Percentiles rank a stretch among this genome's conserved stretches.
These are phyloP conservation scores for Aporrectodea caliginosa DNA, from an alignment of 1,140 invertebrate species.

Conservation along the genomic window DNA sequence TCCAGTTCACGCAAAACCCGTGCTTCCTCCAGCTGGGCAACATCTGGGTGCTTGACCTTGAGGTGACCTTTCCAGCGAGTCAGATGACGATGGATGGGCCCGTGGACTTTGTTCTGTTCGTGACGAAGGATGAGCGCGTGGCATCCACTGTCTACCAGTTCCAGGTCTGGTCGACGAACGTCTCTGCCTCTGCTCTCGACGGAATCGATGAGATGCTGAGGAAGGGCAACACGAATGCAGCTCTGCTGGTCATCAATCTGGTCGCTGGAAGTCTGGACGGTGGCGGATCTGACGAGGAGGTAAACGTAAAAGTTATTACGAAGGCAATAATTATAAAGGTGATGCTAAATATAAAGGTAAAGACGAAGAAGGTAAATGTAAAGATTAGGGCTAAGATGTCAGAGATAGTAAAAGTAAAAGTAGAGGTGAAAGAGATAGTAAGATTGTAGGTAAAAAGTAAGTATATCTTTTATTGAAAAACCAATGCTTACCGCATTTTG, in stretches of 20 bases:
- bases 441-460: no score
- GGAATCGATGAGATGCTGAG: conserved; percentile 23
- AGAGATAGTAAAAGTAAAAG: no score
- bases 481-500: no score
- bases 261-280: background rate
- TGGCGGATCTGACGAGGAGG: background rate
- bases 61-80: conserved; percentile 11
- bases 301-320: no score
- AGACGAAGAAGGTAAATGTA: no score
- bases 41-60: conserved; percentile 5
- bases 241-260: conserved; percentile 12
- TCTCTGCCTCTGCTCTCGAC: conserved; percentile 37
- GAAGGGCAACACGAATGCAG: conserved; percentile 21
- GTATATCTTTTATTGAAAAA: no score
- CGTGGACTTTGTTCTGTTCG: conserved; percentile 41
- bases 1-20: conserved; percentile 41
- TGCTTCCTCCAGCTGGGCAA: conserved; percentile 36
- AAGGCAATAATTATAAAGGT: background rate
- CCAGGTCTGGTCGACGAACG: conserved; percentile 38
- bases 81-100: conserved; percentile 9
- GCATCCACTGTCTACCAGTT: conserved; percentile 25
- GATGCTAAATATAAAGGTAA: background rate
- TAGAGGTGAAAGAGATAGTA: no score
- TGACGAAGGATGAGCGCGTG: conserved; percentile 40
- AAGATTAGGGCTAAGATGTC: no score